Evolutionary conservation across 2,888 invertebrate species (phyloP).

Genomic region (Ormyrus nitidulus): DNA sequence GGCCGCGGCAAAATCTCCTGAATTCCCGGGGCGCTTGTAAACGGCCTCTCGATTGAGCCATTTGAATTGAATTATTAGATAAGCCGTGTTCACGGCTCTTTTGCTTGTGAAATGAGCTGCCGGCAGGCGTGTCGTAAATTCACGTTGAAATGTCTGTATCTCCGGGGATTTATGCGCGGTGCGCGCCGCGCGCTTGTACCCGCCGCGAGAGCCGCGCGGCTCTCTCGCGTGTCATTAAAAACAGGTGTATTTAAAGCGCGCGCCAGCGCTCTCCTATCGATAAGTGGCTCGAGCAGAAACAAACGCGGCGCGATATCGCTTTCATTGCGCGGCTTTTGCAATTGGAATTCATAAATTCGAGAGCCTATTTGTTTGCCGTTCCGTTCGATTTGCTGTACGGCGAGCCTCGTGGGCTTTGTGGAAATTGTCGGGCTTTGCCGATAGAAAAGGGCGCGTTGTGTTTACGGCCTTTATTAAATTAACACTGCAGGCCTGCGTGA

Average conservation of each 20-base stretch:
- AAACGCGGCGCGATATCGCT: slow-evolving; percentile 3
- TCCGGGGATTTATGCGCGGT: slow-evolving; percentile 43
- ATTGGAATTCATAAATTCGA: slow-evolving; percentile 36
- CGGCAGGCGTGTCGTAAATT: slow-evolving; percentile 50
- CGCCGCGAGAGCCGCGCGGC: slow-evolving; percentile 20
- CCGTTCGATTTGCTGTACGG: too few species aligned
- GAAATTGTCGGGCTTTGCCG: neutral
- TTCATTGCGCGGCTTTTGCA: slow-evolving; percentile 18
- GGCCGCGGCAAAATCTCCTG: too few species aligned
- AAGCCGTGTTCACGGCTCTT: slow-evolving; percentile 4
- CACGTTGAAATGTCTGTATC: slow-evolving; percentile 53
- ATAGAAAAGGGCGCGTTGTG: neutral
- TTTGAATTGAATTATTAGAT: slow-evolving; percentile 50
- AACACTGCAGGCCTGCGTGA: too few species aligned
- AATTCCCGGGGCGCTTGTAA: too few species aligned
- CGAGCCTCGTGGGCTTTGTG: neutral
- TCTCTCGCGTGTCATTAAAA: slow-evolving; percentile 36
- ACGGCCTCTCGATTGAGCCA: slow-evolving; percentile 36
- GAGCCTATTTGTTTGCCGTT: slow-evolving; percentile 10
- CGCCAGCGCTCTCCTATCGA: neutral
- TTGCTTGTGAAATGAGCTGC: slow-evolving; percentile 41
- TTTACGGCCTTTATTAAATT: too few species aligned
- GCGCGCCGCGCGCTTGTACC: slow-evolving; percentile 37
- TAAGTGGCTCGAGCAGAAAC: neutral
- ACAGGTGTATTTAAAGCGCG: slow-evolving; percentile 43